Evolutionary conservation across 2,113 vertebrate genomes (phyloP).

Genomic region (Epinephelus lanceolatus): DNA sequence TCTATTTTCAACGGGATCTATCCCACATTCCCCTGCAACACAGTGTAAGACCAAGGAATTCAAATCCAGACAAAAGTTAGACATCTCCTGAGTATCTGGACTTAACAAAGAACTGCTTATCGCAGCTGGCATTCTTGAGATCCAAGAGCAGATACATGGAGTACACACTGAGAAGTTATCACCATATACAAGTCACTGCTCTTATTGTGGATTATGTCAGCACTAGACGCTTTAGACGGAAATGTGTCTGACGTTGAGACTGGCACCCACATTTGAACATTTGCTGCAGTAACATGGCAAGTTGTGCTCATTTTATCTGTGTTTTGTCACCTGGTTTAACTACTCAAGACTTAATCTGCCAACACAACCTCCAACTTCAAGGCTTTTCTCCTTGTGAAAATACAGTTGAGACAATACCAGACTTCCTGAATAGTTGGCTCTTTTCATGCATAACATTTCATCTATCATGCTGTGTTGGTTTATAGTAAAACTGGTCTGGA

Average conservation of each 20-base stretch:
- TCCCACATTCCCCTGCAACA: slow-evolving; percentile 28
- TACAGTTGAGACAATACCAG: slow-evolving; percentile 35
- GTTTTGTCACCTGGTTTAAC: slow-evolving; percentile 27
- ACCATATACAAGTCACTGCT: slow-evolving; percentile 30
- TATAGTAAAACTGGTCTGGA: slow-evolving; percentile 75
- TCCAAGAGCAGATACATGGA: neutral
- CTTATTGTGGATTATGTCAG: slow-evolving; percentile 28
- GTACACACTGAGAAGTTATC: slow-evolving; percentile 5
- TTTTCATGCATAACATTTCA: slow-evolving; percentile 55
- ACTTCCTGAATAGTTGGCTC: slow-evolving; percentile 41
- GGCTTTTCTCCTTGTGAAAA: slow-evolving; percentile 42
- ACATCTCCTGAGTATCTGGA: slow-evolving; percentile 8
- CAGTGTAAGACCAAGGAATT: slow-evolving; percentile 32
- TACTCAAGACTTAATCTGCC: slow-evolving; percentile 1
- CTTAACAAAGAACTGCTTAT: slow-evolving; percentile 6
- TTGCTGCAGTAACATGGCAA: neutral
- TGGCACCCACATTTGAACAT: neutral
- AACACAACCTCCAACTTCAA: slow-evolving; percentile 25
- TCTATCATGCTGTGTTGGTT: slow-evolving; percentile 67
- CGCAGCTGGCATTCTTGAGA: slow-evolving; percentile 16
- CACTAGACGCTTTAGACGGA: neutral
- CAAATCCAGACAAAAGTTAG: slow-evolving; percentile 31
- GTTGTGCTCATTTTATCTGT: neutral
- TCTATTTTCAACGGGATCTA: slow-evolving; percentile 45
- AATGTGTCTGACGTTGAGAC: neutral